A percentile compares a stretch with the other conserved stretches of the same genome.
Conservation (phyloP, 2,797 vertebrate species). For the Halcyon chelicuti region DNA sequence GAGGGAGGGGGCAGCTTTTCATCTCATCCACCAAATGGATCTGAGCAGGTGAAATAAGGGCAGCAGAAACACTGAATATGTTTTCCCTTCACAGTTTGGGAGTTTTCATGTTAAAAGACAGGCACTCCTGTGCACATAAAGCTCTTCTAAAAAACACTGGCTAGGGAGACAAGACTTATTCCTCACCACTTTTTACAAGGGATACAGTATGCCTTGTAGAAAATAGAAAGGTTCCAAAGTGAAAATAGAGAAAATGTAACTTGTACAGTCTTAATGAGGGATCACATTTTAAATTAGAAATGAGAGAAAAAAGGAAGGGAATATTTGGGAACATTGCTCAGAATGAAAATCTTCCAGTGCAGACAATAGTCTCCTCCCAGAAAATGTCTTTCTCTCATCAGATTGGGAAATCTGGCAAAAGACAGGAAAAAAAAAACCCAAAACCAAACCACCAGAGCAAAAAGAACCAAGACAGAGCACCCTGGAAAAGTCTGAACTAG, state of each 20-base stretch:
- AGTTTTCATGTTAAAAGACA: not conserved
- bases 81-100: not conserved
- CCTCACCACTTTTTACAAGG: not conserved
- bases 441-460: not conserved
- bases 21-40: not conserved
- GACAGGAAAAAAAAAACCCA: not conserved
- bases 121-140: not conserved
- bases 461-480: not conserved
- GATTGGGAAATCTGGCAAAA: not conserved
- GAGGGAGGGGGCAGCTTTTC: not conserved
- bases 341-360: not conserved
- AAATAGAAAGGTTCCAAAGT: not conserved
- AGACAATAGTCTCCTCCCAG: not conserved
- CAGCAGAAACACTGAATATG: not conserved
- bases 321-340: not conserved
- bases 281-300: conserved; percentile 6
- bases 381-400: not conserved
- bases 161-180: not conserved
- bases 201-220: not conserved
- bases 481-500: not conserved
- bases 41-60: not conserved
- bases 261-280: not conserved
- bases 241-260: not conserved
- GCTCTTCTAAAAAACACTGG: not conserved
- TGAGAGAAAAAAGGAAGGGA: not conserved